Conservation (phyloP, 37 sponge, comb jelly and placozoan genomes). For the Trichoplax adhaerens region DNA sequence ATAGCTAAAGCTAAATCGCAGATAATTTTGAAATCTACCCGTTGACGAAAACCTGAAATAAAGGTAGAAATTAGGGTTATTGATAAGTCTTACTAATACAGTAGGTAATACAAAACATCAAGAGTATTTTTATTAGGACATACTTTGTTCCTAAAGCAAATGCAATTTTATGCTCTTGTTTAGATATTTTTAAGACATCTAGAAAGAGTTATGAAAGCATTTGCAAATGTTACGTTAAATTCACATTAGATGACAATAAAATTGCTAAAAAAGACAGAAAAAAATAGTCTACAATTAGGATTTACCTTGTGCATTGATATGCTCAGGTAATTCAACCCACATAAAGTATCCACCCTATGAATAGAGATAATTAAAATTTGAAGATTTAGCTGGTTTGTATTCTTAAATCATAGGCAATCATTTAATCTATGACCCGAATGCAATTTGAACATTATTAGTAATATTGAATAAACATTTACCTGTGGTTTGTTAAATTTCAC, state of each 20-base stretch:
- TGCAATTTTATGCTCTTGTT: constrained; percentile 7
- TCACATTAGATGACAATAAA: constrained; percentile 11
- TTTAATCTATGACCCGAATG: too few species aligned
- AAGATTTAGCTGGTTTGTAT: too few species aligned
- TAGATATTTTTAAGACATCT: constrained; percentile 14
- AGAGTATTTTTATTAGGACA: constrained; percentile 7
- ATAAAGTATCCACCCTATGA: constrained; percentile 51
- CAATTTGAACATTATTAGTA: too few species aligned
- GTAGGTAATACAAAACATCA: background rate
- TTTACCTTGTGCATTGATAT: constrained; percentile 26
- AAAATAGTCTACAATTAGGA: background rate
- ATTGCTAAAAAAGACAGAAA: background rate
- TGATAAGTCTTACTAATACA: background rate
- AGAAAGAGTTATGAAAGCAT: background rate
- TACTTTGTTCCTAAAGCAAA: constrained; percentile 18
- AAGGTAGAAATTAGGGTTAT: background rate
- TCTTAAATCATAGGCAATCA: too few species aligned
- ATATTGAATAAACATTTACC: background rate
- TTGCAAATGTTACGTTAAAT: background rate
- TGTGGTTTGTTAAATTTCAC: constrained; percentile 10
- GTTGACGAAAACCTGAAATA: constrained; percentile 14
- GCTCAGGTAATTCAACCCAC: constrained; percentile 39
- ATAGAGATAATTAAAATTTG: background rate
- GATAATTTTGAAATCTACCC: constrained; percentile 18
- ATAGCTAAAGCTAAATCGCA: constrained; percentile 27